phyloP scores from a whole-genome alignment of 2,888 invertebrate genomes.

The Polymixis lichenea region DNA sequence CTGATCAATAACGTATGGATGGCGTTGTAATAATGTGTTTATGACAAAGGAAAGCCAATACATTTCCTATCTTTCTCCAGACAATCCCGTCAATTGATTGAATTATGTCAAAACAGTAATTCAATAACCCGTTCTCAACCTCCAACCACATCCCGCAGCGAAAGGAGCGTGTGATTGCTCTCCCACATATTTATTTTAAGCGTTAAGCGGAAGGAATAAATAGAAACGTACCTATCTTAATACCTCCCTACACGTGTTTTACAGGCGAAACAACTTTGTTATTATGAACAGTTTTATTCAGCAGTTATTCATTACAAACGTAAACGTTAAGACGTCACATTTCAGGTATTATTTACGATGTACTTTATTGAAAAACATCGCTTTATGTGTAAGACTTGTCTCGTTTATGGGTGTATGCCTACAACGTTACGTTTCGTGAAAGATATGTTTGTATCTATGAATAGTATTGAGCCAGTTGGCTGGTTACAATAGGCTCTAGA shows the following conservation, averaged over 20 bases:
- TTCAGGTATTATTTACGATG: constrained; percentile 34
- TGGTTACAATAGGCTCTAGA: constrained; percentile 27
- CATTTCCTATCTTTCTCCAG: constrained; percentile 6
- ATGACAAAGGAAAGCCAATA: constrained; percentile 3
- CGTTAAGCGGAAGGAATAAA: constrained; percentile 33
- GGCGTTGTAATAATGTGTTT: not conserved
- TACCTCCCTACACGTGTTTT: constrained; percentile 17
- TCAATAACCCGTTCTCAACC: constrained; percentile 20
- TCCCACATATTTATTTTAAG: constrained; percentile 47
- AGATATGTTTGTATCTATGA: constrained; percentile 19
- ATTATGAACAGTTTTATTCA: constrained; percentile 30
- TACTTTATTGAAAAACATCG: constrained; percentile 16
- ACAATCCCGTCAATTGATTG: constrained; percentile 22
- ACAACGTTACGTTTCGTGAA: not conserved
- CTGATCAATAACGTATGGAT: not conserved
- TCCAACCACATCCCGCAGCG: not conserved
- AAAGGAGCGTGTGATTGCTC: constrained; percentile 32
- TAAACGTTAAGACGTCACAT: constrained; percentile 27
- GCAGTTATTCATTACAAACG: constrained; percentile 27
- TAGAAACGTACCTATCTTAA: constrained; percentile 14
- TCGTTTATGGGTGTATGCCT: constrained; percentile 7
- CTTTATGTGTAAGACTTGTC: constrained; percentile 2
- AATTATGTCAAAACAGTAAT: constrained; percentile 26
- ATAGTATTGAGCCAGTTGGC: constrained; percentile 37
- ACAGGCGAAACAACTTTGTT: constrained; percentile 21